Conservation (phyloP, 2,113 vertebrate species). For the Dicentrarchus labrax region DNA sequence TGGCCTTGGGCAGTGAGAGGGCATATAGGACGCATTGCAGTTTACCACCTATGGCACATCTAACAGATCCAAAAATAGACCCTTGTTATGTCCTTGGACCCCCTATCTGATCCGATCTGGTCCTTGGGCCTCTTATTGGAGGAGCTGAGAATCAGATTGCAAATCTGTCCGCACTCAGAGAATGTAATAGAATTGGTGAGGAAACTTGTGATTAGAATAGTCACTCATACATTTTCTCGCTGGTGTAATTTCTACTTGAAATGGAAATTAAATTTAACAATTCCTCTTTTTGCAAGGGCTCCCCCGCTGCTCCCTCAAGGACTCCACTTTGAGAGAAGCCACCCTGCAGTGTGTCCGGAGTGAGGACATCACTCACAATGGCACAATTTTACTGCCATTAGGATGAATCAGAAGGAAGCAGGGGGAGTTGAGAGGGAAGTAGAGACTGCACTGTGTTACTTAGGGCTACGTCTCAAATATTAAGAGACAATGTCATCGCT, state of each 20-base stretch:
- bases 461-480: not conserved
- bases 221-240: not conserved
- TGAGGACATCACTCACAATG: constrained; percentile 34
- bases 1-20: constrained; percentile 34
- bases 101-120: constrained; percentile 8
- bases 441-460: not conserved
- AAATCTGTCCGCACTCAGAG: not conserved
- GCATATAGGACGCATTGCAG: constrained; percentile 32
- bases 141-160: not conserved
- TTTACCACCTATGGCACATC: constrained; percentile 24
- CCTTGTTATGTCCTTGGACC: not conserved
- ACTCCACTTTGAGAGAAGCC: constrained; percentile 25
- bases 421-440: no score
- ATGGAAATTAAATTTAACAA: constrained; percentile 24
- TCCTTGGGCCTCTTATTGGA: not conserved
- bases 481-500: not conserved
- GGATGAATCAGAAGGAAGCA: constrained; percentile 1
- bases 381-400: constrained; percentile 3
- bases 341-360: constrained; percentile 22
- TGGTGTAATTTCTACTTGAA: constrained; percentile 20
- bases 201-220: constrained; percentile 13
- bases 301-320: constrained; percentile 37
- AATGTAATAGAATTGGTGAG: not conserved
- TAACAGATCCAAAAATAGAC: constrained; percentile 27
- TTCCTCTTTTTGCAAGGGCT: constrained; percentile 1